Evolutionary conservation across 2,113 vertebrate genomes (phyloP).

Genomic region (Cinclus cinclus): DNA sequence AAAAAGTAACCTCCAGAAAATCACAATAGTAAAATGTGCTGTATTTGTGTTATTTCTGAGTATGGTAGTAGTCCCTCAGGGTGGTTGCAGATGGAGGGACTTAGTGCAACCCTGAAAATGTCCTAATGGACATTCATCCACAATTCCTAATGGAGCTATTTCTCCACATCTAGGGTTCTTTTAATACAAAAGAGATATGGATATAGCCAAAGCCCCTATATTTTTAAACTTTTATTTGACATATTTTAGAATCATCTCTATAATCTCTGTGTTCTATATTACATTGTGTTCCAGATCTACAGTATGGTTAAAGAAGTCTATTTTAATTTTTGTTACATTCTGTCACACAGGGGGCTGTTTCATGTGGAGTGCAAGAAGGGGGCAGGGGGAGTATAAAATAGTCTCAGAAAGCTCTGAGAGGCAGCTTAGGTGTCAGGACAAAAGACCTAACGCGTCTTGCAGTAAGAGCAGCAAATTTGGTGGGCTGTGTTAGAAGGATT

Average conservation of each 20-base stretch:
- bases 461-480: not conserved
- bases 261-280: not conserved
- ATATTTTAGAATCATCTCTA: not conserved
- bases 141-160: not conserved
- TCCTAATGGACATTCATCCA: not conserved
- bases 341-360: not conserved
- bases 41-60: not conserved
- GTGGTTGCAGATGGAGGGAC: not conserved
- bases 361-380: not conserved
- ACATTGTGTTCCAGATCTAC: not conserved
- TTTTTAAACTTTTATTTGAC: not conserved
- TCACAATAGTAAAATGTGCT: not conserved
- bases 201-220: not conserved
- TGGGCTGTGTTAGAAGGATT: not conserved
- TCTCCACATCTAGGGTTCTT: not conserved
- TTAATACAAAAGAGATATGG: not conserved
- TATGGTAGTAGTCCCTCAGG: not conserved
- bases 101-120: not conserved
- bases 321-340: not conserved
- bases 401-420: not conserved
- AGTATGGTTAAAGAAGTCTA: not conserved
- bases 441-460: not conserved
- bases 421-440: not conserved
- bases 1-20: not conserved
- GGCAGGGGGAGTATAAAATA: accelerated